Evolutionary conservation across 2,797 vertebrate species (phyloP).

Genomic region (Cyprinella venusta): DNA sequence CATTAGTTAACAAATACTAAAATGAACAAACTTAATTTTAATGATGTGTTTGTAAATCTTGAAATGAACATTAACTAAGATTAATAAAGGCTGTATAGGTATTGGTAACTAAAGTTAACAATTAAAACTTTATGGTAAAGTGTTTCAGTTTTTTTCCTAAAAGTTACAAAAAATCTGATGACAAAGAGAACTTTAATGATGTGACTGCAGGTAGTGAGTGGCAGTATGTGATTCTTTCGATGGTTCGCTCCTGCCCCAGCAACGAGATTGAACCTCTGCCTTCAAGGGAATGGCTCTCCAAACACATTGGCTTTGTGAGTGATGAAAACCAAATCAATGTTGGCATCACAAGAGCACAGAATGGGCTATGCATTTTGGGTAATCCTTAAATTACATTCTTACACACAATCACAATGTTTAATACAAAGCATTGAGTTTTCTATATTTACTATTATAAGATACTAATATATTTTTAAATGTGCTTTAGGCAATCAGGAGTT

Average conservation of each 20-base stretch:
- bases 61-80: not conserved
- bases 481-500: constrained; percentile 62
- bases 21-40: not conserved
- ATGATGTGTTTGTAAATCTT: not conserved
- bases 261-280: constrained; percentile 72
- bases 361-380: constrained; percentile 85
- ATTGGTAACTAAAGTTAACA: not conserved
- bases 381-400: not conserved
- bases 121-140: not conserved
- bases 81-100: not conserved
- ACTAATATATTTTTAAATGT: constrained; percentile 24
- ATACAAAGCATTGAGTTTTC: not conserved
- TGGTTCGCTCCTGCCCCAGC: constrained; percentile 74
- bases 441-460: not conserved
- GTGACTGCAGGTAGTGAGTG: constrained; percentile 80
- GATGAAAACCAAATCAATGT: constrained; percentile 85
- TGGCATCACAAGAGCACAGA: constrained; percentile 80
- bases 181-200: not conserved
- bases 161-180: no score
- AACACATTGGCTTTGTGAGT: constrained; percentile 76
- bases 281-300: constrained; percentile 79
- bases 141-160: not conserved
- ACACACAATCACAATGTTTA: not conserved
- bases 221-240: constrained; percentile 82
- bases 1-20: not conserved